These are phyloP conservation scores for Heliconius hortense DNA, from an alignment of 2,888 invertebrate genomes.

Conservation along the genomic window DNA sequence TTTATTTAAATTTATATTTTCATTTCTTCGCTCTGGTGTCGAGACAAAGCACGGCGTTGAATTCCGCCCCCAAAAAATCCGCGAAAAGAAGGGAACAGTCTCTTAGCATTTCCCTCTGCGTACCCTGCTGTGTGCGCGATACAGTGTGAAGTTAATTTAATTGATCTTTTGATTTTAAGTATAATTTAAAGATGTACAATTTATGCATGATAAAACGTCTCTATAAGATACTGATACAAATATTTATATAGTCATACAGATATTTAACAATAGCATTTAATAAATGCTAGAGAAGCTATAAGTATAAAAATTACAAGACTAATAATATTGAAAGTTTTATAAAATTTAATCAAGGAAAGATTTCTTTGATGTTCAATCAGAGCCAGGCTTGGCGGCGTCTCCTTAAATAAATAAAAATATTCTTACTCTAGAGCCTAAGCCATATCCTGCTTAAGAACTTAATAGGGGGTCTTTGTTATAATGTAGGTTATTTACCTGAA, in stretches of 20 bases:
- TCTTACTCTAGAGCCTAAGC: constrained; percentile 19
- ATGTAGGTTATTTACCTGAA: constrained; percentile 25
- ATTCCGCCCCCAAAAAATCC: too few species aligned
- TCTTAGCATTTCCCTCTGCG: too few species aligned
- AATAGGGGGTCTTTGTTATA: not conserved
- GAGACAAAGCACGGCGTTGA: too few species aligned
- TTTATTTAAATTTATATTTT: too few species aligned
- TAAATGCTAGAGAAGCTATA: not conserved
- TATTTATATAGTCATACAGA: not conserved
- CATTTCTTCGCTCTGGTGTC: too few species aligned
- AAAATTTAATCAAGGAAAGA: constrained; percentile 26
- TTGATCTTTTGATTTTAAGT: too few species aligned
- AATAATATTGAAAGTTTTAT: not conserved
- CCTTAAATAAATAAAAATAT: constrained; percentile 31
- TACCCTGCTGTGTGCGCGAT: too few species aligned
- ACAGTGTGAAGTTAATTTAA: too few species aligned
- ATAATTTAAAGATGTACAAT: too few species aligned
- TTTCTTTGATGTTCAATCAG: constrained; percentile 30
- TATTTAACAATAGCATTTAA: not conserved
- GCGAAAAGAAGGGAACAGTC: too few species aligned
- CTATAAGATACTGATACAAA: too few species aligned
- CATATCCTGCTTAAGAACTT: not conserved
- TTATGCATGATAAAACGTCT: too few species aligned
- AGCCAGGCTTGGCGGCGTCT: constrained; percentile 24
- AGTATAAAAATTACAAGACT: not conserved